Base-by-base conservation (phyloP, 2,113 vertebrate genomes). In the Marcusenius ussheri region DNA sequence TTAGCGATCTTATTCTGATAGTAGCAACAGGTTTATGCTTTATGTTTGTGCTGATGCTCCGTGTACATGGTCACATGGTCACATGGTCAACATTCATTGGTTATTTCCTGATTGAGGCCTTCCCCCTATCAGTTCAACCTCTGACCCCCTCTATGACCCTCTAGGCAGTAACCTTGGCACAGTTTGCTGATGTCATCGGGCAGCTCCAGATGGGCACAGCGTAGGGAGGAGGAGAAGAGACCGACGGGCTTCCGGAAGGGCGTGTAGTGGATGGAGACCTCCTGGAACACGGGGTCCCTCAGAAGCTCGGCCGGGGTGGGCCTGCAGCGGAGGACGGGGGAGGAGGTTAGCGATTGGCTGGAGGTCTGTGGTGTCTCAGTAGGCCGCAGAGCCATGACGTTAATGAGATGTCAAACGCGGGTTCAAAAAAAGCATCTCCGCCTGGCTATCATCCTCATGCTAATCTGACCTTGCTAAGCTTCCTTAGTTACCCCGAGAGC, bases 141-240 rank as follows among this genome's bases (percentile, higher is more conserved):
- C 10, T n/a, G 24, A 88, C 7, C 2, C 50, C 6, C 80, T 8
- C 50, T 3, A n/a, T 19, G 39, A 83, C 8, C 62, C 62, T 31
- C 35, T 83, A 24, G 4, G 45, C 10, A 21, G 3, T 27, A 70
- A 99, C 98, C 98, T 98, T 97, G 96, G 93, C 96, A 98, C 83
- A 99, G 95, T 77, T 97, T 96, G 93, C 93, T 96, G 95, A 99
- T 97, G 95, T 99, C 97, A 10, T 99, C 98, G 66, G 98, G 98
- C 85, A 99, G 96, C 27, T 96, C 96, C 92, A 99, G 94, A 92
- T 96, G 94, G 92, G 97, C 97, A 94, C 98, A 99, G 91, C 97
- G 97, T 88, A 98, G 94, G 84, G 96, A 96, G n/a, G 98, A 97
- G 0, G 98, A 98, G 93, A 99, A 99, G 24, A 99, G 95, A 92